These are phyloP conservation scores for Lasioglossum baleicum DNA, from an alignment of 1,140 invertebrate genomes.

Conservation along the genomic window DNA sequence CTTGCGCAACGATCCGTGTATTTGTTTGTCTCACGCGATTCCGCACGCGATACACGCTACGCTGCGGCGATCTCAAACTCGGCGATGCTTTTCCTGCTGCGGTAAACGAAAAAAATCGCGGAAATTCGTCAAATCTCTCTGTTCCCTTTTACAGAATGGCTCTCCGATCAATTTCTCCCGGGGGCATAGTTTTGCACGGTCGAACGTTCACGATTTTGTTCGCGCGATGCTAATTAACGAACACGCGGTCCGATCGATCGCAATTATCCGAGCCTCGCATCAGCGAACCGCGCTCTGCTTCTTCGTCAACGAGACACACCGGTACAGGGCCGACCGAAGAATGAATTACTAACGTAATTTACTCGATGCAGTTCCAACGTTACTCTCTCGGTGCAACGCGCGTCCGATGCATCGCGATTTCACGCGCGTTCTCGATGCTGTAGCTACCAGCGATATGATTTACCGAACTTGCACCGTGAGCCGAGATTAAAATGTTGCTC, in stretches of 20 bases:
- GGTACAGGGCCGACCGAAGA: background rate
- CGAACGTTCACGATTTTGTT: no score
- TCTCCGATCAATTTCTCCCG: no score
- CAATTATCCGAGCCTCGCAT: background rate
- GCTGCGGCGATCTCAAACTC: background rate
- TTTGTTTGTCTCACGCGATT: constrained; percentile 49
- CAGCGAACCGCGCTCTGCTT: background rate
- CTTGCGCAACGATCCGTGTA: constrained; percentile 42
- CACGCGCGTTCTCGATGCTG: background rate
- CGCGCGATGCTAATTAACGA: background rate
- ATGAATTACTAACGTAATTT: constrained; percentile 31
- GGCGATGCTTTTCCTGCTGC: no score
- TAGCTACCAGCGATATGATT: constrained; percentile 23
- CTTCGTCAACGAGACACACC: background rate
- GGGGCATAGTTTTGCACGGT: background rate
- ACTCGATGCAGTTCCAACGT: background rate
- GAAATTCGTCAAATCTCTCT: no score
- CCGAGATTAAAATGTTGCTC: constrained; percentile 19
- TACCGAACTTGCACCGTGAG: constrained; percentile 12
- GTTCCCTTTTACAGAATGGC: no score
- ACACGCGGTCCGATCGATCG: background rate
- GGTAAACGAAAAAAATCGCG: no score
- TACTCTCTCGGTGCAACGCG: no score
- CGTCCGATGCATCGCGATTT: constrained; percentile 9
- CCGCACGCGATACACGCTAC: constrained; percentile 1